phyloP scores from a whole-genome alignment of 2,797 vertebrate species.

The Leptatherina wallacei region DNA sequence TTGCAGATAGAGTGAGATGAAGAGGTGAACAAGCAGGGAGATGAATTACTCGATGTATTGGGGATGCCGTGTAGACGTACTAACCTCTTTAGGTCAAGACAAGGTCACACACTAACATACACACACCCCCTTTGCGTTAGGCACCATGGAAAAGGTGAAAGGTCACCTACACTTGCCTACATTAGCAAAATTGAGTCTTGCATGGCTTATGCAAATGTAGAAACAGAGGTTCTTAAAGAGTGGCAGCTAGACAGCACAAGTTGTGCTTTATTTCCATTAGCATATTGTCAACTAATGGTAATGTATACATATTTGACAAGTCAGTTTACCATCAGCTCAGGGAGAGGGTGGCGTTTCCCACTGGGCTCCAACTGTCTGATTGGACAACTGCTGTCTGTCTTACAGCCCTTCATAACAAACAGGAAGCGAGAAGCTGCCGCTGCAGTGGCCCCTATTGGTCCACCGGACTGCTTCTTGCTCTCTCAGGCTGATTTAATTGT shows the following conservation, averaged over 20 bases:
- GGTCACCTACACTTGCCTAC: conserved; percentile 76
- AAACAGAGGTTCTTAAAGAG: conserved; percentile 65
- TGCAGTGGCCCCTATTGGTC: conserved; percentile 52
- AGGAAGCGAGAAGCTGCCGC: conserved; percentile 46
- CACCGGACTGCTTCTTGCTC: conserved; percentile 56
- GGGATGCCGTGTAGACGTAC: conserved; percentile 62
- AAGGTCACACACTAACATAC: conserved; percentile 69
- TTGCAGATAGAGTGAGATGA: conserved; percentile 37
- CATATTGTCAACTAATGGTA: conserved; percentile 81
- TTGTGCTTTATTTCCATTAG: conserved; percentile 76
- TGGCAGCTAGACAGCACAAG: conserved; percentile 74
- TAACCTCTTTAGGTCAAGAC: conserved; percentile 72
- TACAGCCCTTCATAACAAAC: conserved; percentile 57
- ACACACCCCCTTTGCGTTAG: conserved; percentile 72
- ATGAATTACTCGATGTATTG: conserved; percentile 68
- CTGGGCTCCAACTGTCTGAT: conserved; percentile 42
- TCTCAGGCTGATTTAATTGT: conserved; percentile 86
- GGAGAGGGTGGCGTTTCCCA: conserved; percentile 28
- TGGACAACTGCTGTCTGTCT: conserved; percentile 49
- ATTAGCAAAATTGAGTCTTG: conserved; percentile 84
- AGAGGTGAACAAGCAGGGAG: conserved; percentile 41
- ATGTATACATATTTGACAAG: conserved; percentile 81
- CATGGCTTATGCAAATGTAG: conserved; percentile 80
- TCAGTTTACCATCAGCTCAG: conserved; percentile 69
- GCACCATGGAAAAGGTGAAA: conserved; percentile 71